phyloP scores from a whole-genome alignment of 2,797 vertebrate species.

The Mormyrus hasselquistii region DNA sequence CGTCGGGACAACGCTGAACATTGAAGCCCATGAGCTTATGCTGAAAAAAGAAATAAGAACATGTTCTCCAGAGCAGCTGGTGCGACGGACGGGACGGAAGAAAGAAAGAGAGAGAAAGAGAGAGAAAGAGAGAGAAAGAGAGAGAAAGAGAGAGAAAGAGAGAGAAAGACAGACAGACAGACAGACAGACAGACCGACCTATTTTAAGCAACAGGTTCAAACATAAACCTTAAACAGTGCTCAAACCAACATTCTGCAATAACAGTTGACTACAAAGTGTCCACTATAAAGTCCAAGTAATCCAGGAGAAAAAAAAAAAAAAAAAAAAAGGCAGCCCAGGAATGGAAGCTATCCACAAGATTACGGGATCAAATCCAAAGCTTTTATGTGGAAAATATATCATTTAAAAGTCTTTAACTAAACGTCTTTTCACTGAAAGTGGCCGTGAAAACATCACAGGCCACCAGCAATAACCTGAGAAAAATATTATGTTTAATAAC shows the following conservation, averaged over 20 bases:
- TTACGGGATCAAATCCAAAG: not conserved
- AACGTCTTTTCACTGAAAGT: not conserved
- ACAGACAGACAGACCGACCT: no score
- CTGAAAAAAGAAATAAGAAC: slow-evolving; percentile 42
- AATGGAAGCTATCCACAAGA: not conserved
- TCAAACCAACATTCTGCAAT: not conserved
- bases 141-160: no score
- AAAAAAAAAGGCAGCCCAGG: not conserved
- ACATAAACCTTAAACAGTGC: not conserved
- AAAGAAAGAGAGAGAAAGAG: no score
- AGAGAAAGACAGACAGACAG: no score
- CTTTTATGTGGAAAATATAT: not conserved
- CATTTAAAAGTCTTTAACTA: not conserved
- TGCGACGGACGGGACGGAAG: no score
- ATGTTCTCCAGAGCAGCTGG: not conserved
- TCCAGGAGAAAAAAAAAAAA: not conserved
- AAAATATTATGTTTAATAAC: not conserved
- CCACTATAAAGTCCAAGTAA: not conserved
- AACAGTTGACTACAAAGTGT: not conserved
- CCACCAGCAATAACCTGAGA: not conserved
- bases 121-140: no score
- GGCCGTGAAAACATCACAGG: not conserved
- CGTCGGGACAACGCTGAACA: slow-evolving; percentile 83
- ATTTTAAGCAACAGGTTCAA: not conserved
- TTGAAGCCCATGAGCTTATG: slow-evolving; percentile 69